A percentile compares a stretch with the other conserved stretches of the same genome.
Conservation (phyloP, 1,140 invertebrate species). For the Drosophila guanche region DNA sequence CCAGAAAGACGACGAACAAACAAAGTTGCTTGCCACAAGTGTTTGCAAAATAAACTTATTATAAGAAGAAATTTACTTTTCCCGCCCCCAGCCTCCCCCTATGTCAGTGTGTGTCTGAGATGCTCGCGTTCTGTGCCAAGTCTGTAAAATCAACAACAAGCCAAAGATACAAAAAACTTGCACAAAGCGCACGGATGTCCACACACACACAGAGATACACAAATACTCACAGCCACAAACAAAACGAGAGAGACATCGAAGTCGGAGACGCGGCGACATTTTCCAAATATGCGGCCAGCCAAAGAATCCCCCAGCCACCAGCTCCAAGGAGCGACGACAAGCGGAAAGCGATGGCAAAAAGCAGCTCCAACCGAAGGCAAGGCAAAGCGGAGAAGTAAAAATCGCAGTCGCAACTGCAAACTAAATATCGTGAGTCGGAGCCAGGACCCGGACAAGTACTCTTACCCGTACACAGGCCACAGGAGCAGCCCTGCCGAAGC, state of each 20-base stretch:
- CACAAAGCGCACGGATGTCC: conserved; percentile 62
- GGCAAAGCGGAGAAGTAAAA: conserved; percentile 67
- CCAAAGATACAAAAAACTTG: conserved; percentile 80
- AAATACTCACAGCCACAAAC: conserved; percentile 2
- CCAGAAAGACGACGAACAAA: conserved; percentile 67
- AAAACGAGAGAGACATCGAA: conserved; percentile 33
- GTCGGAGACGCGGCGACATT: conserved; percentile 63
- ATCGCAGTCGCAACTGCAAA: conserved; percentile 81
- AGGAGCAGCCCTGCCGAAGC: conserved; percentile 28
- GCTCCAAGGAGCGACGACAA: conserved; percentile 38
- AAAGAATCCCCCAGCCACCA: conserved; percentile 19
- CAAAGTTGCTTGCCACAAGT: conserved; percentile 82
- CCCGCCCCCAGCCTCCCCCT: conserved; percentile 9
- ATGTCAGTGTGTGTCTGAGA: conserved; percentile 13
- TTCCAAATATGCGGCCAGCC: conserved; percentile 66
- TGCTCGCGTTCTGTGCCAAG: conserved; percentile 65
- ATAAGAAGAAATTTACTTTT: conserved; percentile 82
- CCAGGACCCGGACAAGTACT: conserved; percentile 9
- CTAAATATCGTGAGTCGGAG: conserved; percentile 68
- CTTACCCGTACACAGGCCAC: neutral
- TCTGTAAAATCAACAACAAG: conserved; percentile 80
- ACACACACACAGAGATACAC: conserved; percentile 29
- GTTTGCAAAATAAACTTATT: conserved; percentile 83
- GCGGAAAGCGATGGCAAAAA: conserved; percentile 58
- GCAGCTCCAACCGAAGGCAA: conserved; percentile 37